A percentile compares a stretch with the other conserved stretches of the same genome.
Evolutionary conservation across 2,888 invertebrate species (phyloP).

Genomic region (Epistrophe grossulariae): DNA sequence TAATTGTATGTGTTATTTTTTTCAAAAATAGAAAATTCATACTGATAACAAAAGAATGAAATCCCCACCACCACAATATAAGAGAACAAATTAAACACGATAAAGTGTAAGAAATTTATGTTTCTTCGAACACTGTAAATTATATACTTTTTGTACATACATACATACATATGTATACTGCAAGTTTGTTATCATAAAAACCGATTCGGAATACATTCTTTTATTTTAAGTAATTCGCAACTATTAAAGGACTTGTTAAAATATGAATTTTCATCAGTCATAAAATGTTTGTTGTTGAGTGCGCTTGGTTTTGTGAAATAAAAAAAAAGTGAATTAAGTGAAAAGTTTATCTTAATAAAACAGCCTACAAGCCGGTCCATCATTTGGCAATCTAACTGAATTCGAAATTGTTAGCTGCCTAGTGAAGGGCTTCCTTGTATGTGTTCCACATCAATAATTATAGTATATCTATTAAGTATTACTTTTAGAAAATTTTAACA

Average conservation of each 20-base stretch:
- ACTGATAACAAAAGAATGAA: background rate
- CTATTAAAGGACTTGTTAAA: constrained; percentile 59
- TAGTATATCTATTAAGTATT: background rate
- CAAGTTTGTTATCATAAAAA: constrained; percentile 38
- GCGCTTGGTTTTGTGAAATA: background rate
- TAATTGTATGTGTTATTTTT: background rate
- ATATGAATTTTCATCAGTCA: constrained; percentile 45
- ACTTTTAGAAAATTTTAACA: background rate
- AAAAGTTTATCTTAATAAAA: background rate
- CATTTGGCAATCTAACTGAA: constrained; percentile 83
- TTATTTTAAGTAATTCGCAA: constrained; percentile 18
- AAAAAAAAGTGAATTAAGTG: background rate
- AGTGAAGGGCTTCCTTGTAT: constrained; percentile 84
- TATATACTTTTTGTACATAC: background rate
- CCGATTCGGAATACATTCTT: background rate
- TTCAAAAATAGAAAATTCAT: constrained; percentile 13
- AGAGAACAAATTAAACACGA: background rate
- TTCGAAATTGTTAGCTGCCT: constrained; percentile 83
- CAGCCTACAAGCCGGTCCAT: constrained; percentile 82
- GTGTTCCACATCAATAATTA: constrained; percentile 41
- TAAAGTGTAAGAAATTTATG: background rate
- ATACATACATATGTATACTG: background rate
- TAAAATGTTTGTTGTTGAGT: constrained; percentile 1
- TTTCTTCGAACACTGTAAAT: background rate
- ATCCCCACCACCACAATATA: background rate